A percentile compares a stretch with the other conserved stretches of the same genome.
These are phyloP conservation scores for Diaperis boleti DNA, from an alignment of 2,888 invertebrate genomes.

Conservation along the genomic window DNA sequence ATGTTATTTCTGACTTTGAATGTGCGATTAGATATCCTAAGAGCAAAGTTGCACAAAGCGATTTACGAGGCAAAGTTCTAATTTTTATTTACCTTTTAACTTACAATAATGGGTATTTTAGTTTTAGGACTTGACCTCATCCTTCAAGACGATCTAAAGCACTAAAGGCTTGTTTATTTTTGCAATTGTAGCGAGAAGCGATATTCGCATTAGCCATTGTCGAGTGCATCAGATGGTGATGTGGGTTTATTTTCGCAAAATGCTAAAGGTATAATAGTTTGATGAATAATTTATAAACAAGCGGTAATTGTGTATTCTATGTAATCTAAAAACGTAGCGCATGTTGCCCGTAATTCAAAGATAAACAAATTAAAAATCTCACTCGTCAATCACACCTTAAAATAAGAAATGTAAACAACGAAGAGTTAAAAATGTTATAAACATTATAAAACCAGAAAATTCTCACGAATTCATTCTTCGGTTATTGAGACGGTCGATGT, in stretches of 20 bases:
- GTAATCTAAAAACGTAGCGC: slow-evolving; percentile 41
- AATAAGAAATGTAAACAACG: slow-evolving; percentile 46
- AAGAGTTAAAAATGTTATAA: slow-evolving; percentile 43
- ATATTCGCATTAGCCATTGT: not conserved
- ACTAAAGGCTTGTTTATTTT: not conserved
- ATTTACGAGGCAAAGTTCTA: not conserved
- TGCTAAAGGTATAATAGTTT: slow-evolving; percentile 32
- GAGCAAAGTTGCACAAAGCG: not conserved
- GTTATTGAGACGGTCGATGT: slow-evolving; percentile 30
- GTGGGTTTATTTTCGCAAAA: slow-evolving; percentile 36
- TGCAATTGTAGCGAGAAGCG: not conserved
- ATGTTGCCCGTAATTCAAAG: slow-evolving; percentile 43
- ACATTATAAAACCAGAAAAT: slow-evolving; percentile 44
- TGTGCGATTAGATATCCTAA: not conserved
- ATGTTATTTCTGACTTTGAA: slow-evolving; percentile 6
- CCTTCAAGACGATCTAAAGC: not conserved
- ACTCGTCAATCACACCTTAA: slow-evolving; percentile 48
- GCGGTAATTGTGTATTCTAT: slow-evolving; percentile 40
- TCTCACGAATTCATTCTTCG: slow-evolving; percentile 44
- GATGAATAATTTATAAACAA: slow-evolving; percentile 40
- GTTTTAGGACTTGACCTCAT: not conserved
- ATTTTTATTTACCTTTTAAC: not conserved
- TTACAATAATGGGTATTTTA: not conserved
- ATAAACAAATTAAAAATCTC: slow-evolving; percentile 48
- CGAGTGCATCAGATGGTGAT: slow-evolving; percentile 10